These are phyloP conservation scores for Parelbella ahira DNA, from an alignment of 2,888 invertebrate species.

Conservation along the genomic window DNA sequence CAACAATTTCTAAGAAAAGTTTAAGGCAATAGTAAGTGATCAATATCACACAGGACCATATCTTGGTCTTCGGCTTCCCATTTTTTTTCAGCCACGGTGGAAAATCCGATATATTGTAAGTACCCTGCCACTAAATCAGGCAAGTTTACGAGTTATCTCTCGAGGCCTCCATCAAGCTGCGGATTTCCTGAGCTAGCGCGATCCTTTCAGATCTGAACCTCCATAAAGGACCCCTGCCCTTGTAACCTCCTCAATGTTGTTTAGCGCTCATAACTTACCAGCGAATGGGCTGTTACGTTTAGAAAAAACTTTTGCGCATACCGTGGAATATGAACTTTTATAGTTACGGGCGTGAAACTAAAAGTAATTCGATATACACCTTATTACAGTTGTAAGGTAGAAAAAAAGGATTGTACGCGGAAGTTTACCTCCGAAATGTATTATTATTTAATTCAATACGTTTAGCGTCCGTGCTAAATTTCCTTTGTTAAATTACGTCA, in stretches of 20 bases:
- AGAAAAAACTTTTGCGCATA: constrained; percentile 38
- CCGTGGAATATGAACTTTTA: constrained; percentile 18
- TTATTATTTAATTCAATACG: too few species aligned
- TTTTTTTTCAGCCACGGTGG: too few species aligned
- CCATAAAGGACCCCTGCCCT: constrained; percentile 32
- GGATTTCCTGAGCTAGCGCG: constrained; percentile 41
- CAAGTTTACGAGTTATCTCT: constrained; percentile 42
- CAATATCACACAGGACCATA: too few species aligned
- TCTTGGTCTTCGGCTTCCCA: too few species aligned
- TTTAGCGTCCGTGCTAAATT: too few species aligned
- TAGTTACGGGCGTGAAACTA: constrained; percentile 13
- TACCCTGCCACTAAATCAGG: constrained; percentile 43
- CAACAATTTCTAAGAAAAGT: too few species aligned
- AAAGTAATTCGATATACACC: constrained; percentile 10
- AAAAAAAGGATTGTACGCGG: too few species aligned
- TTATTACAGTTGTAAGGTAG: too few species aligned
- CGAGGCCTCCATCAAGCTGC: constrained; percentile 42
- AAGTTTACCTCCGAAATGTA: too few species aligned
- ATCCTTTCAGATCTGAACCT: constrained; percentile 33
- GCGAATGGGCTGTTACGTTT: constrained; percentile 53
- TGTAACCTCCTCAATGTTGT: constrained; percentile 40
- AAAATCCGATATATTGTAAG: too few species aligned
- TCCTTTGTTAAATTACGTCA: too few species aligned
- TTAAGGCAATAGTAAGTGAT: too few species aligned
- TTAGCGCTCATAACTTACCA: constrained; percentile 57